Evolutionary conservation across 2,113 vertebrate genomes (phyloP).

Genomic region (Phyllostomus hastatus): DNA sequence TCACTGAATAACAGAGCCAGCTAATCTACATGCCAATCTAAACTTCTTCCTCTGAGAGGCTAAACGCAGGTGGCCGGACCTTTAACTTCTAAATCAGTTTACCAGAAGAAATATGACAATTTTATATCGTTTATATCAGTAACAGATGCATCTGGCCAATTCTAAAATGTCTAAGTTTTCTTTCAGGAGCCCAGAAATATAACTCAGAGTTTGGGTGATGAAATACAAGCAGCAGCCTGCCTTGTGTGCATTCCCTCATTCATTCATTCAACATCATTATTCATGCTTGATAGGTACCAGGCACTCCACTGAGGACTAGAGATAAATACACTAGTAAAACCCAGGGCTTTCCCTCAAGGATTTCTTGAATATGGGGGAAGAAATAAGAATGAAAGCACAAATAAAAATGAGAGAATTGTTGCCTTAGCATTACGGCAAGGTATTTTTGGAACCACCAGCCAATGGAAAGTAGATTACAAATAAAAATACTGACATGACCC

Average conservation of each 20-base stretch:
- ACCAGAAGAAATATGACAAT: conserved; percentile 10
- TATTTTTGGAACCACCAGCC: background rate
- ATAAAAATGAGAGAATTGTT: background rate
- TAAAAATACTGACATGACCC: background rate
- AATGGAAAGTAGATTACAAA: background rate
- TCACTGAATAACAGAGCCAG: conserved; percentile 65
- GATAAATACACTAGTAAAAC: background rate
- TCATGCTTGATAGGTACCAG: background rate
- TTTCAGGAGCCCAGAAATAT: background rate
- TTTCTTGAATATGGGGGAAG: background rate
- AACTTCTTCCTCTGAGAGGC: conserved; percentile 66
- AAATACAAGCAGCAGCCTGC: background rate
- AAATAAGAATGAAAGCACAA: background rate
- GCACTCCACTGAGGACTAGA: background rate
- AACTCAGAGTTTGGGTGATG: background rate
- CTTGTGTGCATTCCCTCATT: background rate
- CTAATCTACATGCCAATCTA: conserved; percentile 70
- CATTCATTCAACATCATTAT: conserved; percentile 2
- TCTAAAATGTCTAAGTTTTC: conserved; percentile 5
- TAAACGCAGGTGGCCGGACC: conserved; percentile 25
- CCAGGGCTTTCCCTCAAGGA: background rate
- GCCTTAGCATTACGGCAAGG: background rate
- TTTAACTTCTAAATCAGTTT: conserved; percentile 34
- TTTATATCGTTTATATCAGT: background rate
- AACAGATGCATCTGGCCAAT: conserved; percentile 19